phyloP scores from a whole-genome alignment of 2,888 invertebrate species.

The Flexamia atlantica region DNA sequence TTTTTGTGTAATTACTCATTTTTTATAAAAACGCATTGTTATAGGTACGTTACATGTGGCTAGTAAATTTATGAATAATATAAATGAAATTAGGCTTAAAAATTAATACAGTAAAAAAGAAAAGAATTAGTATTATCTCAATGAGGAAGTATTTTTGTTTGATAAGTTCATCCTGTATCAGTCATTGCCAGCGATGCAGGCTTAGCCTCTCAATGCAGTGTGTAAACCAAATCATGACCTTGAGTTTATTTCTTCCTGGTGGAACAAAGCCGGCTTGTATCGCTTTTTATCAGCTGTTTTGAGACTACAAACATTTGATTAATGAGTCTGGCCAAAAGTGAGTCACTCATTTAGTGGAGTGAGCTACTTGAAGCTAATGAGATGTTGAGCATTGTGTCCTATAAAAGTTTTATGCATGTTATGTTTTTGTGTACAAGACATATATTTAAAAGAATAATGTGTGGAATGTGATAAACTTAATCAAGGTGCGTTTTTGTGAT shows the following conservation, averaged over 20 bases:
- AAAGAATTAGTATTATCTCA: background rate
- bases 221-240: background rate
- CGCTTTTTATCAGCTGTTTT: background rate
- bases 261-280: background rate
- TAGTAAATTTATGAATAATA: too few species aligned
- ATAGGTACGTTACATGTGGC: too few species aligned
- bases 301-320: background rate
- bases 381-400: background rate
- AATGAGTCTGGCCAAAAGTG: background rate
- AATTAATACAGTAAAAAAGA: too few species aligned
- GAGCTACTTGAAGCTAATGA: background rate
- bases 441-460: too few species aligned
- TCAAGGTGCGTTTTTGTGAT: too few species aligned
- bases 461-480: too few species aligned
- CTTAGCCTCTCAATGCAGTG: background rate
- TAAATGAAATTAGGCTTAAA: too few species aligned
- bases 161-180: background rate
- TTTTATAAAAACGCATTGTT: too few species aligned
- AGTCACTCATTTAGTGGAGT: background rate
- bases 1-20: too few species aligned
- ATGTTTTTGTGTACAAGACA: too few species aligned
- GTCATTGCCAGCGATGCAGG: background rate
- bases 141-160: background rate
- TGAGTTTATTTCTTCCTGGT: background rate
- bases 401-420: too few species aligned